Percentiles rank a stretch among this genome's conserved stretches.
phyloP scores from a whole-genome alignment of 2,113 vertebrate genomes.

The Saccopteryx bilineata region DNA sequence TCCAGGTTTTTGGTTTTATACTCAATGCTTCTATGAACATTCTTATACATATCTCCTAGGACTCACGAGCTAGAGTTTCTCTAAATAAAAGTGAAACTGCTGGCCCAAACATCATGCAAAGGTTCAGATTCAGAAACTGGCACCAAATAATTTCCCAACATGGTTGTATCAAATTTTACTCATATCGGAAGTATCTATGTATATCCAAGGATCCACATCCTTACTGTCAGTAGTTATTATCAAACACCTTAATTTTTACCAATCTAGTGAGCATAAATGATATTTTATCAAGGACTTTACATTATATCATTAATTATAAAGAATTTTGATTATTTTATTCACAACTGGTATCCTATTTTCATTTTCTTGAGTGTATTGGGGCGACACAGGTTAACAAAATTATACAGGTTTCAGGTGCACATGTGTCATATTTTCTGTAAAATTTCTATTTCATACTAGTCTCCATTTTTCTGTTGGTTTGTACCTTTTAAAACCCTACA shows the following conservation, averaged over 20 bases:
- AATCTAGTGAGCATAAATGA: background rate
- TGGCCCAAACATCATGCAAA: background rate
- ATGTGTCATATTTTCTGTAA: background rate
- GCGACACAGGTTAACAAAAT: no score
- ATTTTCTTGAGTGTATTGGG: background rate
- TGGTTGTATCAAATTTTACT: background rate
- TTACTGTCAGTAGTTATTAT: background rate
- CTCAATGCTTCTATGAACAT: background rate
- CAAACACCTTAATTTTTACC: background rate
- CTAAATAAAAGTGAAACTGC: background rate
- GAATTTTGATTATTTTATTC: conserved; percentile 3
- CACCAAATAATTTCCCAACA: background rate
- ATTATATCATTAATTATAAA: background rate
- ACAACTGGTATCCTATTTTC: background rate
- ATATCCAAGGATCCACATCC: background rate
- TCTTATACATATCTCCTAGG: background rate
- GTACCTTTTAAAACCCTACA: background rate
- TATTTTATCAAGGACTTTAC: background rate
- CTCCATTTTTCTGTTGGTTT: background rate
- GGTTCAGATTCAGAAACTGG: conserved; percentile 14
- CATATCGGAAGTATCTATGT: background rate
- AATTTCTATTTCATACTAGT: background rate
- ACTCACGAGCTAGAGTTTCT: background rate
- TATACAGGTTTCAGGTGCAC: no score
- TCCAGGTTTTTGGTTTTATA: background rate